These are phyloP conservation scores for Leucoraja erinaceus DNA, from an alignment of 2,113 vertebrate species.

Conservation along the genomic window DNA sequence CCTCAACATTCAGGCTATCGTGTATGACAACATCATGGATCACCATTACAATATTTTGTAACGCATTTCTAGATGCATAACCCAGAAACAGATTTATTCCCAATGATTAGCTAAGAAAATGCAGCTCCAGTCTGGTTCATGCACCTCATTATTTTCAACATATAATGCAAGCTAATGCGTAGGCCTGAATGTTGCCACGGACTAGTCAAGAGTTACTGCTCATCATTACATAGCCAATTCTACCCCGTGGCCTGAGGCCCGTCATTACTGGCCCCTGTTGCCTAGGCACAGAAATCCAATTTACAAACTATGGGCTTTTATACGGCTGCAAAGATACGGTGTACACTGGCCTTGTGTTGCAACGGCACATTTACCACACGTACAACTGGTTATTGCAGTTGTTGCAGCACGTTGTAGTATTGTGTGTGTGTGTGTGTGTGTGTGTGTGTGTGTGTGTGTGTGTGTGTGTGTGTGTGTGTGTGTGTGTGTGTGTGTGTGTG, in stretches of 20 bases:
- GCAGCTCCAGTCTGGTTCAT: no score
- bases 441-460: no score
- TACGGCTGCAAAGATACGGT: neutral
- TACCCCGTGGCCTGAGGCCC: neutral
- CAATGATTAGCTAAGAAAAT: no score
- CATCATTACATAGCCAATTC: neutral
- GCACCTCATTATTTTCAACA: neutral
- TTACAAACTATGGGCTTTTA: neutral
- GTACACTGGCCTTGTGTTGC: neutral
- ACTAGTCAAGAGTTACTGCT: neutral
- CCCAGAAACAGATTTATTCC: no score
- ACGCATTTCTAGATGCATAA: no score
- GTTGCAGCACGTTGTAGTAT: slow-evolving; percentile 47
- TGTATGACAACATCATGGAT: no score
- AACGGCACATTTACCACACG: neutral
- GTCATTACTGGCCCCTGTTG: neutral
- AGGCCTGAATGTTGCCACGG: neutral
- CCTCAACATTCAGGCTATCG: no score
- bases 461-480: no score
- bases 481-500: no score
- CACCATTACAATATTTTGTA: no score
- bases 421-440: slow-evolving; percentile 48
- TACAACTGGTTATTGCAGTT: slow-evolving; percentile 37
- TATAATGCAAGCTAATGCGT: no score
- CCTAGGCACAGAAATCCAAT: neutral